Conservation (phyloP, 2,797 vertebrate genomes). For the Argentina silus region DNA sequence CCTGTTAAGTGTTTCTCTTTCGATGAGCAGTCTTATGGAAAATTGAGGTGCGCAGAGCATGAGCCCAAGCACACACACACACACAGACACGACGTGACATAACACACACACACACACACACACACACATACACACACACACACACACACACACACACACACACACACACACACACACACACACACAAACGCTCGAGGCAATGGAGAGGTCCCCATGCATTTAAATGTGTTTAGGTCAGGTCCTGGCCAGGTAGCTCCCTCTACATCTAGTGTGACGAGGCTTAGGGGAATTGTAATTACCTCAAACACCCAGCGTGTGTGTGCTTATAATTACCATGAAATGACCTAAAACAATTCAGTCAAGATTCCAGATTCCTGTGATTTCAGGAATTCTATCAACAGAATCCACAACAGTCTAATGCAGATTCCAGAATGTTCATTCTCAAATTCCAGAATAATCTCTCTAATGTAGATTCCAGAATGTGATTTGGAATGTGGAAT, state of each 20-base stretch:
- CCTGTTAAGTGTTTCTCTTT: constrained; percentile 66
- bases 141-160: constrained; percentile 12
- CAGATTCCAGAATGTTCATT: no score
- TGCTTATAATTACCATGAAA: constrained; percentile 34
- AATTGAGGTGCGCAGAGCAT: constrained; percentile 57
- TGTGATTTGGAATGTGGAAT: no score
- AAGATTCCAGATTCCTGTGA: constrained; percentile 30
- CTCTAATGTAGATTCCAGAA: no score
- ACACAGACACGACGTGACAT: constrained; percentile 1
- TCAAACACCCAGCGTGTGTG: constrained; percentile 23
- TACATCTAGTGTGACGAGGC: constrained; percentile 36
- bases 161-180: constrained; percentile 13
- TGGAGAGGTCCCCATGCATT: constrained; percentile 39
- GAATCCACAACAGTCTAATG: constrained; percentile 8
- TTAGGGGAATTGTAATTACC: constrained; percentile 53
- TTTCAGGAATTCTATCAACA: constrained; percentile 32
- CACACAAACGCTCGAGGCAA: constrained; percentile 31
- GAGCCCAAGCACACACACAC: constrained; percentile 31
- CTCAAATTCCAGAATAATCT: no score
- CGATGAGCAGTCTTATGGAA: constrained; percentile 55
- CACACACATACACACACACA: constrained; percentile 12
- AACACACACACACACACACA: constrained; percentile 11
- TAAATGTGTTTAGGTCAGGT: constrained; percentile 51
- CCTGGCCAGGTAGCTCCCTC: constrained; percentile 37
- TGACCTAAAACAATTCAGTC: constrained; percentile 24